Base-by-base conservation (phyloP, 2,113 vertebrate species). In the Coptodon rendalli region DNA sequence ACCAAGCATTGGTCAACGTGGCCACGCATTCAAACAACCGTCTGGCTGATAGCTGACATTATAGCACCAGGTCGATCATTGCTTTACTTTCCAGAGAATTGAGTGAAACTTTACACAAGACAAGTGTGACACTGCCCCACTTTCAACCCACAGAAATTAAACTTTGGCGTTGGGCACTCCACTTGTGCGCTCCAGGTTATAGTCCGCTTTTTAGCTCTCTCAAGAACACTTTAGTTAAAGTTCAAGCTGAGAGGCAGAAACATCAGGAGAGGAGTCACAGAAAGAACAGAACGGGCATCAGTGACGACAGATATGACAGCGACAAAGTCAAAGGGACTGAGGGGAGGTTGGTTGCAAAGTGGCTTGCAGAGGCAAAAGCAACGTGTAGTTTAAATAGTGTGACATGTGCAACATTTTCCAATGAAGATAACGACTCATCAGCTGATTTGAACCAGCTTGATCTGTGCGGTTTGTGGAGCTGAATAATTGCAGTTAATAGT, bases 11-110 rank as follows among this genome's bases (percentile, higher is more conserved):
- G 68, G 4, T 3, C 14, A 48, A 29, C 10, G 19, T 73, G 22
- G 38, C 38, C 1, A 7, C 3, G 1, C 22, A 29, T 45, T 45
- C 8, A 73, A 45, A 73, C 22, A 6, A 1, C 0, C 2, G 8
- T 6, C 22, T 27, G 5, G 7, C 3, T 2, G n/a, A 24, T 0
- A 24, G n/a, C 12, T 71, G 13, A 45, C 40, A 16, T 24, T 71
- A 43, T 0, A 24, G 38, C 19, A 71, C 0, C 66, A 24, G 66
- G n/a, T 17, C 16, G n/a, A 24, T 40, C n/a, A 9, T 43, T 43
- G 36, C 36, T 71, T 71, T 71, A 63, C 38, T 68, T 5, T 68
- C 7, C 11, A 4, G 36, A 43, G 40, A 43, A 9, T 0, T 24
- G 38, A 71, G 12, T 24, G 38, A 71, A 71, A 71, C 2, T 14